Conservation (phyloP, 2,797 vertebrate species). For the Tarsius wallacei region DNA sequence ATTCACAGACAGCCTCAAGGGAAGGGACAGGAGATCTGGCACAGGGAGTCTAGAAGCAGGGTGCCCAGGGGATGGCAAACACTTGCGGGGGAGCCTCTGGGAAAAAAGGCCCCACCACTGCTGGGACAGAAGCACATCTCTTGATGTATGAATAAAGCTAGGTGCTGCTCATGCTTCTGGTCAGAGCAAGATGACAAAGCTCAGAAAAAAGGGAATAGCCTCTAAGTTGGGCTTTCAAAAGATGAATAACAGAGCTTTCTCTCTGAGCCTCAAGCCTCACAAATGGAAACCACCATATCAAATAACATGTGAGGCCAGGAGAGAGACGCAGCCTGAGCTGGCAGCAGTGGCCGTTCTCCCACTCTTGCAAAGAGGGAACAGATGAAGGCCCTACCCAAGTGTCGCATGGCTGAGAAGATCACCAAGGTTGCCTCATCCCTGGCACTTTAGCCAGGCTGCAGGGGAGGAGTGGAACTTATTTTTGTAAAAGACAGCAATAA, state of each 20-base stretch:
- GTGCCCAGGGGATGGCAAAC: background rate
- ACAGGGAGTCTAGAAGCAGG: background rate
- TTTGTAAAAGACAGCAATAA: conserved; percentile 63
- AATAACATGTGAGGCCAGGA: background rate
- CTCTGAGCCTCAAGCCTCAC: background rate
- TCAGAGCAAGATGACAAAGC: conserved; percentile 37
- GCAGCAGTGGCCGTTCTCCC: background rate
- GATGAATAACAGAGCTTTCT: conserved; percentile 54
- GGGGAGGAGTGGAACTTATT: background rate
- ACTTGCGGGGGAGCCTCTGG: background rate
- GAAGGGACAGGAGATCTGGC: background rate
- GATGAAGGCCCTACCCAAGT: background rate
- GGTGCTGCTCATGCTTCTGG: conserved; percentile 41
- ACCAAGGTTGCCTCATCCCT: background rate
- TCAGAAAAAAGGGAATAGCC: conserved; percentile 34
- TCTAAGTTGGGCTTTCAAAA: conserved; percentile 51
- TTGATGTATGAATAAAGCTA: background rate
- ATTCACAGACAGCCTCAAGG: background rate
- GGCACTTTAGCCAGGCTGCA: background rate
- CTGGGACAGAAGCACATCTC: background rate
- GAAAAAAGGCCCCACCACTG: background rate
- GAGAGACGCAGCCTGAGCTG: background rate
- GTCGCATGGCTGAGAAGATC: background rate
- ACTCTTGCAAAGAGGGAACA: fast-evolving
- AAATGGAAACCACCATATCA: background rate